phyloP scores from a whole-genome alignment of 2,113 vertebrate species.

The Rhabdomys dilectus region DNA sequence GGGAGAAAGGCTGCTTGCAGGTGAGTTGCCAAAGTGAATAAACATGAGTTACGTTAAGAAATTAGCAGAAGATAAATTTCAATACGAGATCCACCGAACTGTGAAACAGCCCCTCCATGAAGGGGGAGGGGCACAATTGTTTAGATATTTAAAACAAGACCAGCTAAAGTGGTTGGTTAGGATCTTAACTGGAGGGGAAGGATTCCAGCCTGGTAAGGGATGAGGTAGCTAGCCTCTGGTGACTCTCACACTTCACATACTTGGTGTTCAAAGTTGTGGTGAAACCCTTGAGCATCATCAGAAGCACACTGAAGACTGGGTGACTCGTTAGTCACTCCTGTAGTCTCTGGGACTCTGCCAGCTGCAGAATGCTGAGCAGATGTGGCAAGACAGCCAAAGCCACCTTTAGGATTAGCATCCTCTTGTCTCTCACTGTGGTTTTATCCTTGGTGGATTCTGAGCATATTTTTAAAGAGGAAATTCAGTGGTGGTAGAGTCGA shows the following conservation, averaged over 20 bases:
- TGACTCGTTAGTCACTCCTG: neutral
- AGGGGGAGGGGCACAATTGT: neutral
- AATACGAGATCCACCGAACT: conserved; percentile 54
- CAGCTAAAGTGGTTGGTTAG: conserved; percentile 26
- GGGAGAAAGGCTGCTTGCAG: conserved; percentile 33
- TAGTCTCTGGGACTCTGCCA: conserved; percentile 48
- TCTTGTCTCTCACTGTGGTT: conserved; percentile 67
- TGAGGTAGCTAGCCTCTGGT: conserved; percentile 42
- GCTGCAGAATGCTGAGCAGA: conserved; percentile 60
- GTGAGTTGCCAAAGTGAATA: conserved; percentile 56
- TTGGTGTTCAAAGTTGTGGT: conserved; percentile 45
- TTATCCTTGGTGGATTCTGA: conserved; percentile 58
- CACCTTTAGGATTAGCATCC: conserved; percentile 43
- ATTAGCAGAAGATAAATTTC: conserved; percentile 69
- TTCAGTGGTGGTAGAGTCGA: conserved; percentile 26
- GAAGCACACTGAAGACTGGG: neutral
- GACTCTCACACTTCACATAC: conserved; percentile 36
- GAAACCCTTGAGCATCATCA: conserved; percentile 40
- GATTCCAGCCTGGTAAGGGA: conserved; percentile 53
- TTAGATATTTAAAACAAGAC: conserved; percentile 55
- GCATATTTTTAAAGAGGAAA: conserved; percentile 73
- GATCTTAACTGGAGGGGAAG: conserved; percentile 34
- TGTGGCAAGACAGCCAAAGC: conserved; percentile 55
- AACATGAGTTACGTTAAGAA: conserved; percentile 64
- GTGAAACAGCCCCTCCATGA: conserved; percentile 59